A percentile compares a stretch with the other conserved stretches of the same genome.
Evolutionary conservation across 2,797 vertebrate species (phyloP).

Genomic region (Notoglanidium macrostoma): DNA sequence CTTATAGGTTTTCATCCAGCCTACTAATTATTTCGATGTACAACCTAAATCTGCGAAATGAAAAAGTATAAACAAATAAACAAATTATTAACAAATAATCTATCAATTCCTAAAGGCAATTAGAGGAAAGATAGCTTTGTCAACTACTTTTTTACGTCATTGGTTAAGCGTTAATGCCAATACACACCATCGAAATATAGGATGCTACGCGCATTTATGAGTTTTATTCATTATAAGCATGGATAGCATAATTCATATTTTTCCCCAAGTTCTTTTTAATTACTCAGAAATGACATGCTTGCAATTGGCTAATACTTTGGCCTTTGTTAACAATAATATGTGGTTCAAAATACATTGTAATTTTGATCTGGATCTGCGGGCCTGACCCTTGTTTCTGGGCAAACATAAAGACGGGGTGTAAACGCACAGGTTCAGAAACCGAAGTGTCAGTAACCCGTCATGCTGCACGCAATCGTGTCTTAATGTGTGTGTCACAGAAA

Average conservation of each 20-base stretch:
- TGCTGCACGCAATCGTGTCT: slow-evolving; percentile 37
- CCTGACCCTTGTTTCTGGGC: background rate
- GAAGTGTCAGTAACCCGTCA: slow-evolving; percentile 44
- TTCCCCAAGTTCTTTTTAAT: background rate
- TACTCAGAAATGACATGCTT: background rate
- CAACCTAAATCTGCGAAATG: background rate
- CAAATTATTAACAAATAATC: background rate
- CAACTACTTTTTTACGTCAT: background rate
- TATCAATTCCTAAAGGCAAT: background rate
- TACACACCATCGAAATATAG: background rate
- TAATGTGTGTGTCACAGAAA: slow-evolving; percentile 41
- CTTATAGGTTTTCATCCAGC: background rate
- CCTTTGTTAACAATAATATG: background rate
- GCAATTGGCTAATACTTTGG: background rate
- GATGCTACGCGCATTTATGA: background rate
- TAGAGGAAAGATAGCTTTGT: background rate
- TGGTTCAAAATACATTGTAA: background rate
- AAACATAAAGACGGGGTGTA: background rate
- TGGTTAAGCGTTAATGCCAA: background rate
- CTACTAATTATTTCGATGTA: background rate
- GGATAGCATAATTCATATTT: background rate
- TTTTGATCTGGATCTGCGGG: background rate
- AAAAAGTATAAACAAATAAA: background rate
- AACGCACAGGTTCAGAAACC: slow-evolving; percentile 31
- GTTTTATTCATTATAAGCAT: background rate